Base-by-base conservation (phyloP, 2,888 invertebrate genomes). In the Acleris holmiana region DNA sequence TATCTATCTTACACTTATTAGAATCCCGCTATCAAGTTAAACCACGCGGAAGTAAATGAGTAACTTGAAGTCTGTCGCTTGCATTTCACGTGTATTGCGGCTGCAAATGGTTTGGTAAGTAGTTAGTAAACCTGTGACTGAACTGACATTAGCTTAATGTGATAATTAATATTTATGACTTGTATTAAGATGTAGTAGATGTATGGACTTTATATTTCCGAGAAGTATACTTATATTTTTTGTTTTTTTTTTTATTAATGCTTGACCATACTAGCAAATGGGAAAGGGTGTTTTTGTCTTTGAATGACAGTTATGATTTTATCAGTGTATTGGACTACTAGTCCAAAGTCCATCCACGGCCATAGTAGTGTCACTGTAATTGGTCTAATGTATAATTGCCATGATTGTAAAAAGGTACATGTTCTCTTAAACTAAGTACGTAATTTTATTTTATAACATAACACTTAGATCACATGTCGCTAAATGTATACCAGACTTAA, bases 141-240 rank as follows among this genome's bases (percentile, higher is more conserved):
- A 85, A 90, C 84, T 90, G 88, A 91, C 85, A 85, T 89, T 91
- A 90, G 89, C 82, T 89, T 91, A 84, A 86, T 91, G 91, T 92
- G 91, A 92, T 92, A 91, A 90, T 88, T 89, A 89, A 88, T 91
- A 90, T 89, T 89, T 89, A 88, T 89, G 78, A 85, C 80, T 82
- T 82, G 79, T 89, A 86, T 81, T 84, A 83, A 77, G 78, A 78
- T 77, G 79, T 88, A 87, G 83, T 83, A 84, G 84, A 75, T 77
- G 75, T 83, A 84, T 81, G 78, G 66, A 82, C 79, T 68, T 82
- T 79, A 79, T 71, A 80, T 77, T 79, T 70, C 80, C 76, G 76
- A 73, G 70, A 73, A 73, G 71, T 79, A 78, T 75, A 69, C 73
- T 79, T 71, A 69, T 83, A 79, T 78, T 74, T 63, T 73, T 78